Conservation (phyloP, 2,888 invertebrate species). For the Odontocerum albicorne region DNA sequence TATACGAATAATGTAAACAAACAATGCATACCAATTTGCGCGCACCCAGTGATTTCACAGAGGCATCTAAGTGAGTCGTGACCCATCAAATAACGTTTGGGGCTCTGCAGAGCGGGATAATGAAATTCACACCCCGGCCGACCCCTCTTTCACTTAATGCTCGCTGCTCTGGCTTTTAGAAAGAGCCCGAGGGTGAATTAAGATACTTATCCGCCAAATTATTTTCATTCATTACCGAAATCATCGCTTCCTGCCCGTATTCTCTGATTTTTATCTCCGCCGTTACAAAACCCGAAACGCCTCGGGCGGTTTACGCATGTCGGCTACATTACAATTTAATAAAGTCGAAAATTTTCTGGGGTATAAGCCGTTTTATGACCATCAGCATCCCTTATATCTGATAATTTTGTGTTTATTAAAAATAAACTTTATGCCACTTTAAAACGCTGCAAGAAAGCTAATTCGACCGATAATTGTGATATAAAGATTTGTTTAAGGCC, state of each 20-base stretch:
- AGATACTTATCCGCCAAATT: conserved; percentile 63
- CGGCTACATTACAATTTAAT: conserved; percentile 29
- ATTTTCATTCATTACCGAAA: conserved; percentile 51
- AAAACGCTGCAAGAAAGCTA: neutral
- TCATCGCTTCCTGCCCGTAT: conserved; percentile 31
- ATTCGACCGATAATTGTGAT: neutral
- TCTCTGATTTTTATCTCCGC: conserved; percentile 34
- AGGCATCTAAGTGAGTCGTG: conserved; percentile 28
- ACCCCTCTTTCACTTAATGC: conserved; percentile 39
- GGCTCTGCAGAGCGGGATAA: conserved; percentile 48
- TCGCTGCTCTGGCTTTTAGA: conserved; percentile 44
- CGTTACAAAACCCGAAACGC: conserved; percentile 26
- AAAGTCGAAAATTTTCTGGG: conserved; percentile 18
- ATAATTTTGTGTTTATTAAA: conserved; percentile 26
- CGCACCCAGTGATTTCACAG: too few relatives aligned
- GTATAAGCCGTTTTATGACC: conserved; percentile 16
- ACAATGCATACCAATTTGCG: too few relatives aligned
- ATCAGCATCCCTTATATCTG: conserved; percentile 18
- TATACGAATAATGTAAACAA: neutral
- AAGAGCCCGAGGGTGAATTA: conserved; percentile 37
- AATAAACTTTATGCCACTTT: neutral
- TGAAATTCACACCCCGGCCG: conserved; percentile 54
- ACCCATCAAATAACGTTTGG: conserved; percentile 37
- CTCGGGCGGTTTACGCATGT: conserved; percentile 23
- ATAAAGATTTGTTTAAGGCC: neutral